Conservation (phyloP, 2,888 invertebrate species). For the Andrena camellia region DNA sequence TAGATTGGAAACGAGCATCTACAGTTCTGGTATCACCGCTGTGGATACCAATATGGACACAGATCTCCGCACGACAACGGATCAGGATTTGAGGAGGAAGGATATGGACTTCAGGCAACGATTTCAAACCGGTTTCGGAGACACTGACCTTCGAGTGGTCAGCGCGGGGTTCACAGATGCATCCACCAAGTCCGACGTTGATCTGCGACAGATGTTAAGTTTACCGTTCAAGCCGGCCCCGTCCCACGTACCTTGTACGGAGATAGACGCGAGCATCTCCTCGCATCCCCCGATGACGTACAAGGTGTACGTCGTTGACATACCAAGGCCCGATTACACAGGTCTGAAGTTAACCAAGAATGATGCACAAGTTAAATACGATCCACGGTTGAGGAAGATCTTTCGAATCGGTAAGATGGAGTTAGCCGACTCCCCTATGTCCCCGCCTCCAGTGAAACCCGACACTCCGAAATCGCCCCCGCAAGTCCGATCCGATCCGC, state of each 20-base stretch:
- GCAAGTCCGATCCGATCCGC: slow-evolving; percentile 80
- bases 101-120: slow-evolving; percentile 87
- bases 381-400: slow-evolving; percentile 92
- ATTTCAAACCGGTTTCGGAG: slow-evolving; percentile 86
- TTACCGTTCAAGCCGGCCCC: slow-evolving; percentile 92
- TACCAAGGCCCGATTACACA: slow-evolving; percentile 91
- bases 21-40: slow-evolving; percentile 82
- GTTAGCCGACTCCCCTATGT: slow-evolving; percentile 88
- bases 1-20: slow-evolving; percentile 82
- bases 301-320: slow-evolving; percentile 88
- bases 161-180: slow-evolving; percentile 74
- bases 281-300: slow-evolving; percentile 92
- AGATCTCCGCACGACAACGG: slow-evolving; percentile 80
- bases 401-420: slow-evolving; percentile 89
- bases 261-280: slow-evolving; percentile 93
- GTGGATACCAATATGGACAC: slow-evolving; percentile 81
- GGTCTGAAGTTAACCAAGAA: slow-evolving; percentile 90
- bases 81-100: slow-evolving; percentile 83
- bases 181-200: slow-evolving; percentile 88
- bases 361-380: slow-evolving; percentile 90
- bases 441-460: slow-evolving; percentile 85
- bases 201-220: slow-evolving; percentile 89
- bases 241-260: slow-evolving; percentile 94
- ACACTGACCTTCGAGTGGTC: slow-evolving; percentile 88
- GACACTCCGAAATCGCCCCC: slow-evolving; percentile 85